phyloP scores from a whole-genome alignment of 1,140 invertebrate species.

The Schlechtendalia chinensis region DNA sequence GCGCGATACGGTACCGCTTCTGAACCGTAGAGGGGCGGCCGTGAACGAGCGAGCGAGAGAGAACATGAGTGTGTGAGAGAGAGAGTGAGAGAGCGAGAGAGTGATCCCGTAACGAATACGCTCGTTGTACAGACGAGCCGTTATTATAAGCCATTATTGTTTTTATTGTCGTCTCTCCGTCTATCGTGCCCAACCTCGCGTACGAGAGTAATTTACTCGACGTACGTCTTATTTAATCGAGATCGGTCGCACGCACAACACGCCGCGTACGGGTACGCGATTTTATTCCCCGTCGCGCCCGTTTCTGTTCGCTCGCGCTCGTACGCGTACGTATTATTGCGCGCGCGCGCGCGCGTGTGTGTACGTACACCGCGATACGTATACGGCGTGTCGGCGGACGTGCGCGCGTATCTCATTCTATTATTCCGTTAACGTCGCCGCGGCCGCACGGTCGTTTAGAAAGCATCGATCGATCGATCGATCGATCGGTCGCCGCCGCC shows the following conservation, averaged over 20 bases:
- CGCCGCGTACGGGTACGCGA: constrained; percentile 2
- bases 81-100: not conserved
- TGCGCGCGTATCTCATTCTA: not conserved
- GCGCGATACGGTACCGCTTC: too few relatives aligned
- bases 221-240: constrained; percentile 49
- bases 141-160: constrained; percentile 3
- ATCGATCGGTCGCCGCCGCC: too few relatives aligned
- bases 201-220: constrained; percentile 29
- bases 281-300: constrained; percentile 1
- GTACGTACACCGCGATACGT: too few relatives aligned
- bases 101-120: not conserved
- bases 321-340: too few relatives aligned
- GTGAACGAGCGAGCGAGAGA: not conserved
- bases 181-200: not conserved
- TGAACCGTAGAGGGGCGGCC: not conserved
- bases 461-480: constrained; percentile 27
- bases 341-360: not conserved
- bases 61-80: too few relatives aligned
- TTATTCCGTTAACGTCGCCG: constrained; percentile 29
- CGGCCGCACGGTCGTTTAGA: constrained; percentile 12
- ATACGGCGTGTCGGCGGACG: too few relatives aligned
- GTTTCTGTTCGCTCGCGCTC: too few relatives aligned
- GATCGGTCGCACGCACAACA: constrained; percentile 28
- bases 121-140: too few relatives aligned
- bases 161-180: too few relatives aligned